Evolutionary conservation across 2,113 vertebrate species (phyloP).

Genomic region (Amblyopsis rosae): DNA sequence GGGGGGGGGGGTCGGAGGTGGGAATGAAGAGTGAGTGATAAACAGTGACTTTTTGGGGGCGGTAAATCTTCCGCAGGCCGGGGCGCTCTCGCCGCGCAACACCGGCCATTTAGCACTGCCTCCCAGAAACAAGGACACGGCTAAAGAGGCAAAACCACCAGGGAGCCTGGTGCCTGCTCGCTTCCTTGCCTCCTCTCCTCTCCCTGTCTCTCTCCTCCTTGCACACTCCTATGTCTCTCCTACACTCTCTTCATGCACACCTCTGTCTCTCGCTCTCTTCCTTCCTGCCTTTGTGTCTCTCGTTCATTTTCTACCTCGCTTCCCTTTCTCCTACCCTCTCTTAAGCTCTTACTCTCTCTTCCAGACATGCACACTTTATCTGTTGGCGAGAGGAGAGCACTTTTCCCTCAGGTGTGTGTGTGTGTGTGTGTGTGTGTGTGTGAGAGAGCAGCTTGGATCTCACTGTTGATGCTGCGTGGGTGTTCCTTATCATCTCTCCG

Average conservation of each 20-base stretch:
- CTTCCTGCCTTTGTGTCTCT: constrained; percentile 25
- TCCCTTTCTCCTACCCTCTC: background rate
- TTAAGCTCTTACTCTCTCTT: constrained; percentile 5
- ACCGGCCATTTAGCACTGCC: constrained; percentile 54
- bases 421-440: constrained; percentile 21
- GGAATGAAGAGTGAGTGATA: constrained; percentile 49
- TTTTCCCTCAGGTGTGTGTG: constrained; percentile 13
- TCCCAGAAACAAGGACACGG: constrained; percentile 42
- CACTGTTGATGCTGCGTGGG: constrained; percentile 13
- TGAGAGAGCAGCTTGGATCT: constrained; percentile 45
- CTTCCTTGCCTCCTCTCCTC: background rate
- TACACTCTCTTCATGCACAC: constrained; percentile 24
- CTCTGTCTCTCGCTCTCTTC: constrained; percentile 25
- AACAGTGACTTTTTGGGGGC: constrained; percentile 37
- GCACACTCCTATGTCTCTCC: background rate
- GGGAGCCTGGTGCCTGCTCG: constrained; percentile 35
- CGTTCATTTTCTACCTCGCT: constrained; percentile 6
- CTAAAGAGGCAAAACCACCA: constrained; percentile 56
- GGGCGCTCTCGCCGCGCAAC: constrained; percentile 34
- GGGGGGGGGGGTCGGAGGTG: constrained; percentile 31
- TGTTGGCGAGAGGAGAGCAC: background rate
- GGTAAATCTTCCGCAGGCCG: constrained; percentile 35
- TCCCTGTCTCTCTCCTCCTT: constrained; percentile 14
- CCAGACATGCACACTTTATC: background rate
- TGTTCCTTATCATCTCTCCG: constrained; percentile 52